A percentile compares a stretch with the other conserved stretches of the same genome.
Evolutionary conservation across 2,797 vertebrate species (phyloP).

Genomic region (Oreochromis grahami): DNA sequence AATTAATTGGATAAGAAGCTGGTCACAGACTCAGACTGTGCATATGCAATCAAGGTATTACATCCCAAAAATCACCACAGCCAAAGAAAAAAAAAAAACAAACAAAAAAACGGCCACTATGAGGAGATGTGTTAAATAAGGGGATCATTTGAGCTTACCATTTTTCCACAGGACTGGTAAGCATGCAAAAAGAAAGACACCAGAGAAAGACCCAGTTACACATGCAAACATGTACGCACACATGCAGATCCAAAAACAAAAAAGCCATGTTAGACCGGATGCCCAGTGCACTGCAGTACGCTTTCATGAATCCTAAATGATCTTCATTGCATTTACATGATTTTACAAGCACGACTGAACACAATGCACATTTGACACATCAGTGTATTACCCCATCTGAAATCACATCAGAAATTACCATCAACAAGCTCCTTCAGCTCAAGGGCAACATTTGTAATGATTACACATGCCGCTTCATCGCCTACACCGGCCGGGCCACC

Average conservation of each 20-base stretch:
- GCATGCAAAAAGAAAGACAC: conserved; percentile 83
- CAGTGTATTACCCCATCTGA: conserved; percentile 33
- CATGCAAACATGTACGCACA: conserved; percentile 73
- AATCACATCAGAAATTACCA: conserved; percentile 49
- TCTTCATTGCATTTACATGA: conserved; percentile 49
- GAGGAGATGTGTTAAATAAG: conserved; percentile 58
- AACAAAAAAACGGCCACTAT: background rate
- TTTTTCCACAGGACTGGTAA: conserved; percentile 95
- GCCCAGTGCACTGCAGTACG: conserved; percentile 20
- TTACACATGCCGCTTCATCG: conserved; percentile 9
- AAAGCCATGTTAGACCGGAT: conserved; percentile 59
- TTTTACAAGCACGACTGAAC: conserved; percentile 47
- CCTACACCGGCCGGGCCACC: background rate
- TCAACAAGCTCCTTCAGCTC: conserved; percentile 46
- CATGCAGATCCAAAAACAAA: conserved; percentile 66
- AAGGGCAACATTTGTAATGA: conserved; percentile 52
- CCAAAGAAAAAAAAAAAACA: background rate
- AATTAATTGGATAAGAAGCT: conserved; percentile 11
- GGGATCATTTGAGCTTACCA: conserved; percentile 85
- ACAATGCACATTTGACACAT: conserved; percentile 36
- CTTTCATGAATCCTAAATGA: conserved; percentile 53
- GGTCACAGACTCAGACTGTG: conserved; percentile 14
- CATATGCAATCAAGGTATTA: conserved; percentile 43
- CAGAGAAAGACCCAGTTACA: conserved; percentile 79
- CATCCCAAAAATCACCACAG: conserved; percentile 17